Evolutionary conservation across 2,113 vertebrate species (phyloP).

Genomic region (Naja naja): DNA sequence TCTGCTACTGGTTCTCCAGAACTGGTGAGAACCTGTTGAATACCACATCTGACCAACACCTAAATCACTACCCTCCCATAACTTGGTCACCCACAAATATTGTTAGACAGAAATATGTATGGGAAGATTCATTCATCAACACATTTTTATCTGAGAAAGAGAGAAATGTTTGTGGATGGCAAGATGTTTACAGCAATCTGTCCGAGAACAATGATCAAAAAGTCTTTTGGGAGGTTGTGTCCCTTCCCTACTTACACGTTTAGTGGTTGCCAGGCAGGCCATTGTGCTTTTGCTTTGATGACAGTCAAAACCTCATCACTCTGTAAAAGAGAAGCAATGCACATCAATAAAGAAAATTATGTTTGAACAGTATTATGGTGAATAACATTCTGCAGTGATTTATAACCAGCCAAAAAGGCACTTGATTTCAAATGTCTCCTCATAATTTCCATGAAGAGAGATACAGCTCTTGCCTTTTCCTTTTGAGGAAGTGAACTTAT

Average conservation of each 20-base stretch:
- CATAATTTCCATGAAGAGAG: neutral
- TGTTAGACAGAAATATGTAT: neutral
- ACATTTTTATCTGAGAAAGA: neutral
- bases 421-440: neutral
- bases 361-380: conserved; percentile 14
- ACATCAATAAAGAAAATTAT: conserved; percentile 20
- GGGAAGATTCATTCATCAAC: neutral
- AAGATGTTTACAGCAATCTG: neutral
- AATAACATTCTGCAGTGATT: conserved; percentile 8
- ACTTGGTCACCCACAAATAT: neutral
- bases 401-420: neutral
- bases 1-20: no score
- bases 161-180: neutral
- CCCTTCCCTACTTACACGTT: conserved; percentile 89
- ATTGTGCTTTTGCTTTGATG: conserved; percentile 99
- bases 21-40: no score
- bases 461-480: conserved; percentile 1
- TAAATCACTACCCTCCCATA: neutral
- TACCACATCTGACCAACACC: neutral
- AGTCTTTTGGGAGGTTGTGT: neutral
- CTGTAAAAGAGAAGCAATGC: conserved; percentile 71
- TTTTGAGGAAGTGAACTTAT: neutral
- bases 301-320: conserved; percentile 96
- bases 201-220: neutral
- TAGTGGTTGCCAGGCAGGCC: conserved; percentile 97